These are phyloP conservation scores for Neosilurus hyrtlii DNA, from an alignment of 2,797 vertebrate genomes.

Conservation along the genomic window DNA sequence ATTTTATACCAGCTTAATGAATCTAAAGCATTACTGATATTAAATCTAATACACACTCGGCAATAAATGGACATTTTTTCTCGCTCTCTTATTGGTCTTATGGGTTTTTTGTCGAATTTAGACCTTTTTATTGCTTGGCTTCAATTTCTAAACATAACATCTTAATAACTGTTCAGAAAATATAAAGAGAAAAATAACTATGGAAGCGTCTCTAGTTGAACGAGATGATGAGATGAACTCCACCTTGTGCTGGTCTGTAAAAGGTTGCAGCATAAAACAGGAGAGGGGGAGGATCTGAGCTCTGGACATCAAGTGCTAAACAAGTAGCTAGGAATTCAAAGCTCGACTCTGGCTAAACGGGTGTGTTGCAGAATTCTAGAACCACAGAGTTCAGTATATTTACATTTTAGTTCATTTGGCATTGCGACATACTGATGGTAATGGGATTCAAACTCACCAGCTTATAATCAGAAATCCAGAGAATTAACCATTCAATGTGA, in stretches of 20 bases:
- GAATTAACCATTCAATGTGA: not conserved
- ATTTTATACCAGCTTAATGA: not conserved
- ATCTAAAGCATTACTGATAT: not conserved
- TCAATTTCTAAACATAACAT: not conserved
- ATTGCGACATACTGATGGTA: not conserved
- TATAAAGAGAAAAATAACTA: not conserved
- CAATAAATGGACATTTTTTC: not conserved
- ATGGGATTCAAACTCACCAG: not conserved
- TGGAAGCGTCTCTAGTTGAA: not conserved
- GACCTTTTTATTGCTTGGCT: not conserved
- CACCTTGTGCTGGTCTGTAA: not conserved
- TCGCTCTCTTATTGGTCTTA: not conserved
- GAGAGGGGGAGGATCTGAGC: not conserved
- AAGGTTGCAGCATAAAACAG: not conserved
- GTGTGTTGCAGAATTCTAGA: not conserved
- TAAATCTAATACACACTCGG: not conserved
- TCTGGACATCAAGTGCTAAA: not conserved
- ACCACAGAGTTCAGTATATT: not conserved
- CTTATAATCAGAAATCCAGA: not conserved
- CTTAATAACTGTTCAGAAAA: not conserved
- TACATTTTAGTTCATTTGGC: not conserved
- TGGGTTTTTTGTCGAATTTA: not conserved
- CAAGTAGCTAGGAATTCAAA: not conserved
- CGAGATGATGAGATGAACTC: not conserved
- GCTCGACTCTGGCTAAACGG: not conserved